Evolutionary conservation across 2,113 vertebrate species (phyloP), one percentile per base, ranked within the genome.

Genomic region (Mesoclemmys tuberculata): DNA sequence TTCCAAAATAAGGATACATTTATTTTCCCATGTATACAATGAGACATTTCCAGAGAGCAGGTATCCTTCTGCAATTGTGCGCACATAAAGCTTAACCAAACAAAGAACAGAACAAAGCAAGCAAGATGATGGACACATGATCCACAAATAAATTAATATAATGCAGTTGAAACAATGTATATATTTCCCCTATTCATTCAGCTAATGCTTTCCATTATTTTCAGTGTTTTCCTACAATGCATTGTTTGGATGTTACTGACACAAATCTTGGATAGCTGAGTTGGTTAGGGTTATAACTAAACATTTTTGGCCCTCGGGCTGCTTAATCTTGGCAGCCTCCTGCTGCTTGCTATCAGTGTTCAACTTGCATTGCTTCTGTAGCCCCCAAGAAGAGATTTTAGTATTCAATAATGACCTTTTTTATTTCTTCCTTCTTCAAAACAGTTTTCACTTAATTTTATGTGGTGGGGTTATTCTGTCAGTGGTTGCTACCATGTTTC

Each of bases 301-400:
- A 56, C 41, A 95, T 96, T 93, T 93, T 51, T 93, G 55, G 31
- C 68, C 94, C 85, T 92, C 27, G 38, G 94, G 94, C 86, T 46
- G 18, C 68, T 83, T 21, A 91, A 12, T 77, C 86, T 94, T 88
- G 58, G 58, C 82, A 80, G 77, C 80, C 55, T 97, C 74, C 78
- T 77, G 46, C 46, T 94, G 78, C 77, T 93, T 90, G 29, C 35
- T 93, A 86, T 84, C 81, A 89, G 4, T 82, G 88, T 86, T 95
- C 75, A 95, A 96, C 84, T 54, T 93, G 56, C 38, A 85, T 91
- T 95, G 49, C 22, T 91, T 80, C 86, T 89, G 29, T 68, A 86
- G 61, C 44, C 90, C 5, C 2, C 0, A 1, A 88, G 87, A 95
- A 80, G 18, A 91, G 41, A 48, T 48, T 87, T 95, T 85, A 87